These are phyloP conservation scores for Lophura nycthemera DNA, from an alignment of 2,113 vertebrate species.

Conservation along the genomic window DNA sequence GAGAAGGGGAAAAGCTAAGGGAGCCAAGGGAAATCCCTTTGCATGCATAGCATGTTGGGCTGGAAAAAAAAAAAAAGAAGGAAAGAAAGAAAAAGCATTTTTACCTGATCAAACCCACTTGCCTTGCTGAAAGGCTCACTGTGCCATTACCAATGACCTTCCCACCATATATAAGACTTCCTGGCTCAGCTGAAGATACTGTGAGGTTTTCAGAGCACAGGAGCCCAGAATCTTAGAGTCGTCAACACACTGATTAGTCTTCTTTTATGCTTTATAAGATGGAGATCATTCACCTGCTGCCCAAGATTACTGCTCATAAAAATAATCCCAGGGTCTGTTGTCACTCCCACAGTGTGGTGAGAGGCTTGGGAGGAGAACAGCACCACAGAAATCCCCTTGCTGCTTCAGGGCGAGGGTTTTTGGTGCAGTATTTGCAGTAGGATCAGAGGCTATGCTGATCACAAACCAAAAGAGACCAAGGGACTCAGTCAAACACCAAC, in stretches of 20 bases:
- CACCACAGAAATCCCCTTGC: neutral
- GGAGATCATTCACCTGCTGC: neutral
- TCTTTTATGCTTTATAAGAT: neutral
- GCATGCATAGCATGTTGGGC: neutral
- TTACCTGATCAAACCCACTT: neutral
- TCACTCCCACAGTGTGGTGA: neutral
- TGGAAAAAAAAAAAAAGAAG: fast-evolving
- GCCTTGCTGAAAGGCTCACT: neutral
- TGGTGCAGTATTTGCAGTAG: fast-evolving
- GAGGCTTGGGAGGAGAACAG: neutral
- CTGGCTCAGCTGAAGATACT: neutral
- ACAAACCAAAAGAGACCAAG: neutral
- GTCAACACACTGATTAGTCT: neutral
- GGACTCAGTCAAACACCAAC: neutral
- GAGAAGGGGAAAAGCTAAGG: neutral
- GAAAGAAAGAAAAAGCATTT: neutral
- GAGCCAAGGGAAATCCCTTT: neutral
- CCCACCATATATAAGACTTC: neutral
- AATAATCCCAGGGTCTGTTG: neutral
- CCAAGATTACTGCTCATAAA: neutral
- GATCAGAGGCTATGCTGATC: neutral
- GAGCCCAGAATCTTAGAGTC: neutral
- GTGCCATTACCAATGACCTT: neutral
- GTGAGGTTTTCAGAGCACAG: neutral
- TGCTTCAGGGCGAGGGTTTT: neutral